These are phyloP conservation scores for Ommatoiulus sabulosus DNA, from an alignment of 2,888 invertebrate genomes.

Conservation along the genomic window DNA sequence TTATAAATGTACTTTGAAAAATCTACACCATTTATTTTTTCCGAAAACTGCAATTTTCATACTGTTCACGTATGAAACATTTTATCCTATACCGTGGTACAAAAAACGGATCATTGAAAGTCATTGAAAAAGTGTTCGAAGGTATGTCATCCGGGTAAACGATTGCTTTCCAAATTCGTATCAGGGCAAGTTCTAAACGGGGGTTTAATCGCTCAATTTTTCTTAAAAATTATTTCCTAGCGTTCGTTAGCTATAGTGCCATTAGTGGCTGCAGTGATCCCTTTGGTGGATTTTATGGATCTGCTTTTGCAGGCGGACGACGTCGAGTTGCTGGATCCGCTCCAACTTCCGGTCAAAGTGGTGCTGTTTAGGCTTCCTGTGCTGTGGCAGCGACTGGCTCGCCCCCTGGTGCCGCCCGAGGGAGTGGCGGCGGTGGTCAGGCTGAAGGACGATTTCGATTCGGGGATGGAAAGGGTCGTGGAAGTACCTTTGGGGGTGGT, in stretches of 20 bases:
- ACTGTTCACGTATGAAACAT: too few species aligned
- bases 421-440: not conserved
- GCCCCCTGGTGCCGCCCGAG: not conserved
- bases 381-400: conserved; percentile 39
- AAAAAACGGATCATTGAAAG: too few species aligned
- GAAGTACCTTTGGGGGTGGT: not conserved
- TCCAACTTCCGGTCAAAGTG: not conserved
- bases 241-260: conserved; percentile 33
- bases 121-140: too few species aligned
- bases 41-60: too few species aligned
- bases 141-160: too few species aligned
- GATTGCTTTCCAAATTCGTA: too few species aligned
- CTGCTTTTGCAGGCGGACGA: not conserved
- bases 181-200: too few species aligned
- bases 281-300: not conserved
- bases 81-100: too few species aligned
- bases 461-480: not conserved
- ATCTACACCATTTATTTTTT: too few species aligned
- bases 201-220: too few species aligned
- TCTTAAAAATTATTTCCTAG: conserved; percentile 5
- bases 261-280: not conserved
- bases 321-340: not conserved
- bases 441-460: not conserved
- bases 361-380: conserved; percentile 40
- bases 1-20: too few species aligned